phyloP scores from a whole-genome alignment of 2,797 vertebrate genomes.

The Triplophysa bombifrons region DNA sequence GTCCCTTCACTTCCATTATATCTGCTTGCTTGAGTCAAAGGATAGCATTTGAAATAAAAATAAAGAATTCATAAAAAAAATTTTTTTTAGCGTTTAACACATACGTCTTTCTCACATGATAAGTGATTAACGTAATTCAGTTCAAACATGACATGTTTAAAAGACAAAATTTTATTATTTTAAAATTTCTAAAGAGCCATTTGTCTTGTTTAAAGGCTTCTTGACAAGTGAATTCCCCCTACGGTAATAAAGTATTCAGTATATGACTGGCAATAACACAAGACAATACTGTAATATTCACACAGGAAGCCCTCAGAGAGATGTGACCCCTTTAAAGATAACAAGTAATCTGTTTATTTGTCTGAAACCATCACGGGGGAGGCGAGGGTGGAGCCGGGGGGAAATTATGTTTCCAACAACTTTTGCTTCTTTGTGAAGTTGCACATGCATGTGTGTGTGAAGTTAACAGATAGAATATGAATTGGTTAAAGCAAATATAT shows the following conservation, averaged over 20 bases:
- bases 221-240: background rate
- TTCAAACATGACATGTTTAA: background rate
- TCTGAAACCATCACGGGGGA: slow-evolving; percentile 63
- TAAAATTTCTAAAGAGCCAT: background rate
- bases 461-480: background rate
- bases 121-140: background rate
- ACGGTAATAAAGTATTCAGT: slow-evolving; percentile 18
- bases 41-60: background rate
- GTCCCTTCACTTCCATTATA: background rate
- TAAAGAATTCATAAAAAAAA: too few species aligned
- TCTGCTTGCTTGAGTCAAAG: background rate
- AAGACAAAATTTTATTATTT: background rate
- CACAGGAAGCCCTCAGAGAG: slow-evolving; percentile 64
- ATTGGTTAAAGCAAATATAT: background rate
- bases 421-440: slow-evolving; percentile 18
- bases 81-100: too few species aligned
- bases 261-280: slow-evolving; percentile 62
- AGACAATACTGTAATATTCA: slow-evolving; percentile 54
- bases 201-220: background rate
- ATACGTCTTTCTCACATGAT: too few species aligned
- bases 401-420: slow-evolving; percentile 64
- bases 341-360: slow-evolving; percentile 70
- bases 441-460: background rate
- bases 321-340: slow-evolving; percentile 66
- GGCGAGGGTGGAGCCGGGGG: slow-evolving; percentile 50